These are phyloP conservation scores for Cylloceria caligata DNA, from an alignment of 2,888 invertebrate genomes.

Conservation along the genomic window DNA sequence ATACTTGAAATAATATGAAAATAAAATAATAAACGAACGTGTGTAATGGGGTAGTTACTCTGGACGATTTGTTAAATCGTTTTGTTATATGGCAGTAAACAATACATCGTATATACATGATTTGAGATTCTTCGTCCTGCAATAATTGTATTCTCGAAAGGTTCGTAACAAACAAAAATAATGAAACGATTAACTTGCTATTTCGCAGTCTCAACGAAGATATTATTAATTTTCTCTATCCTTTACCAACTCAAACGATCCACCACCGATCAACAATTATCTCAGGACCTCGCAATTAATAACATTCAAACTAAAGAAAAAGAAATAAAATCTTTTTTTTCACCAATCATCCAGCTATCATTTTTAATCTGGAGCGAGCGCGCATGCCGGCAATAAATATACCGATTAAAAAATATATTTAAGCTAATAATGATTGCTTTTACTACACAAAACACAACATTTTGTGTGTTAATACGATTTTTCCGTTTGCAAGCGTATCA, in stretches of 20 bases:
- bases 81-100: conserved; percentile 79
- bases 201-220: conserved; percentile 23
- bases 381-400: conserved; percentile 38
- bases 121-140: conserved; percentile 69
- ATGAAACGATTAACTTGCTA: background rate
- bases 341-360: conserved; percentile 39
- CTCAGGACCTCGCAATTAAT: conserved; percentile 24
- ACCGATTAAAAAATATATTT: conserved; percentile 20
- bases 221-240: background rate
- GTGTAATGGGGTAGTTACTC: conserved; percentile 49
- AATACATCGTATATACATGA: conserved; percentile 77
- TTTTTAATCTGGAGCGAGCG: conserved; percentile 13
- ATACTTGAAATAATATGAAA: conserved; percentile 72
- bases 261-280: conserved; percentile 59
- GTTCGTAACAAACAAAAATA: background rate
- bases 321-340: conserved; percentile 13
- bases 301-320: conserved; percentile 43
- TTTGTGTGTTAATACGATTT: background rate
- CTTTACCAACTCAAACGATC: conserved; percentile 33
- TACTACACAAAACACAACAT: background rate
- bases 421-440: conserved; percentile 30
- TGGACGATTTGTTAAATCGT: conserved; percentile 66
- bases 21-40: background rate
- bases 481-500: conserved; percentile 44
- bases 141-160: conserved; percentile 53